Evolutionary conservation across 2,113 vertebrate genomes (phyloP), one percentile per base, ranked within the genome.

Genomic region (Mungos mungo): DNA sequence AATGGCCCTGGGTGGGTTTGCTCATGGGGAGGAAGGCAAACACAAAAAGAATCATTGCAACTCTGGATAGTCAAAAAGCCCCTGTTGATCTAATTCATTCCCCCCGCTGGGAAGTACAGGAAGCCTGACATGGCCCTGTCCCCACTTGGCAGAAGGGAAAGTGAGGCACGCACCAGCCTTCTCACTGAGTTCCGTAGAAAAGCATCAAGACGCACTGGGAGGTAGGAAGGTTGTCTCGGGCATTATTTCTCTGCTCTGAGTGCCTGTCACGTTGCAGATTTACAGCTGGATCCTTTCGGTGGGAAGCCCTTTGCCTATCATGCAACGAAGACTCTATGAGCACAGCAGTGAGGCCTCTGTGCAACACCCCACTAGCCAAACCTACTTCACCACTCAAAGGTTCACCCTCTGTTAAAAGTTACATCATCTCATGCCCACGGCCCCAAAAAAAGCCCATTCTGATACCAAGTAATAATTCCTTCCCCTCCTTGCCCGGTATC

Each of bases 221-320:
- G 31, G 25, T 6, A 54, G 72, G 23, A 6, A 54, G 18, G 19
- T 38, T 38, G 3, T 4, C 27, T n/a, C 60, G 3, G 0, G 18
- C 33, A 14, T 2, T 14, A 5, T 15, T n/a, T 45, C n/a, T 33
- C 90, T 41, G 18, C 60, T 3, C 35, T 1, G 4, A 52, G 66
- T 19, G 21, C 85, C 35, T 12, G 5, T 2, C 19, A 18, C 1
- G 0, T 1, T 0, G 3, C 25, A 27, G 0, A 1, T 31, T 13
- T 3, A 25, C 14, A 23, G 15, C 19, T 21, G 23, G 63, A 27
- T 65, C 23, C 41, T 57, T 80, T 31, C 65, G 12, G 25, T 1
- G 19, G 18, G n/a, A 63, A 86, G 57, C 21, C 29, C n/a, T 33
- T 18, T 11, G 60, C 19, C 29, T 12, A 7, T 3, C n/a, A 18